Evolutionary conservation across 1,140 invertebrate genomes (phyloP), one percentile per base, ranked within the genome.

Genomic region (Zaprionus capensis): DNA sequence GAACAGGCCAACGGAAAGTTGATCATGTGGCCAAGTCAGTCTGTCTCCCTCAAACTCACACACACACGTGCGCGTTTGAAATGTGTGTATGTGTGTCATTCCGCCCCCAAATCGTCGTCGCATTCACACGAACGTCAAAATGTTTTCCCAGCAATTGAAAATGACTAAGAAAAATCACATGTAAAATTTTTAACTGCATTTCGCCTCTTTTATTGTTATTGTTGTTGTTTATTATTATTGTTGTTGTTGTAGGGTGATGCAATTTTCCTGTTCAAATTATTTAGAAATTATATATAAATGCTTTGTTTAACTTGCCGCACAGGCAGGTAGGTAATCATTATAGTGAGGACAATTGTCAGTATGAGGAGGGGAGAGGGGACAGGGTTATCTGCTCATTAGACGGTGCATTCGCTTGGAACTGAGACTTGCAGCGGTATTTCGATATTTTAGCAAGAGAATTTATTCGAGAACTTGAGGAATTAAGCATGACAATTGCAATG

Each of bases 271-370:
- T 58, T 80, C 36, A 70, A 76, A 73, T 71, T 82, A 73, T 84
- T 84, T 80, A 72, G 75, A 69, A 74, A 78, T 83, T 76, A 71
- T 74, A 70, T 90, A 83, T 31, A 84, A 83, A 81, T 76, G 71
- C 59, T 63, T 82, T 86, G 72, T 86, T 58, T 9, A 49, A 51
- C 22, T 44, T n/a, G 15, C 41, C 5, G 38, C 20, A 57, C 26
- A 57, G 68, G 63, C 26, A 28, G 67, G 17, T 53, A 72, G 67
- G 17, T 44, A 72, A 28, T 57, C 51, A 56, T 22, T 4, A 15
- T 38, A 15, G 14, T 56, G 61, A 46, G 61, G 41, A 72, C 53
- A 73, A 73, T 68, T 73, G 34, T 59, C 26, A 15, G 24, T 46
- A 0, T 7, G 2, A 0, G 11, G 2, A 3, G 14, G 22, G 24